Percentiles rank a stretch among this genome's conserved stretches.
Conservation (phyloP, 2,797 vertebrate genomes). For the Triplophysa yarkandensis region DNA sequence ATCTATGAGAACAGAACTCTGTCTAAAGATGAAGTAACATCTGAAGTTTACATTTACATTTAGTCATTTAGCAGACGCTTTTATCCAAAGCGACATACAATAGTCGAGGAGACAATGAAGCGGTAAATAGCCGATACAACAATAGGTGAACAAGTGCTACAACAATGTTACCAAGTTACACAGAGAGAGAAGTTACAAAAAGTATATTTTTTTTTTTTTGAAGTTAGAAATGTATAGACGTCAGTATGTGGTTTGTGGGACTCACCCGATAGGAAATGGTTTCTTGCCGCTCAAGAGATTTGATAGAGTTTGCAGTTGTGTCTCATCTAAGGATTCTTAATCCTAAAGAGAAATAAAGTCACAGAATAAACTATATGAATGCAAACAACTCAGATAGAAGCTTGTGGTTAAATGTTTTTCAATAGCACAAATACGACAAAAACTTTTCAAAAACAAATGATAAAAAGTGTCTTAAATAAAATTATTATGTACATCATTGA, state of each 20-base stretch:
- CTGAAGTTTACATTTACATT: neutral
- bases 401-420: neutral
- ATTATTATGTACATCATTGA: too few relatives aligned
- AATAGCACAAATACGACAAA: neutral
- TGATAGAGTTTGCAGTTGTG: neutral
- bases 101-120: too few relatives aligned
- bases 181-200: too few relatives aligned
- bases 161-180: too few relatives aligned
- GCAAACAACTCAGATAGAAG: neutral
- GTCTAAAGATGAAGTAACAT: neutral
- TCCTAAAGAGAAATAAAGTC: neutral
- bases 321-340: neutral
- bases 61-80: too few relatives aligned
- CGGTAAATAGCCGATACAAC: too few relatives aligned
- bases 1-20: conserved; percentile 2
- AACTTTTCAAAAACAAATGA: neutral
- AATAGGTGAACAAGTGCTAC: too few relatives aligned
- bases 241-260: neutral
- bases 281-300: neutral
- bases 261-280: neutral
- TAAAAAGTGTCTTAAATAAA: too few relatives aligned
- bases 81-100: too few relatives aligned
- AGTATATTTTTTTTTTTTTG: too few relatives aligned
- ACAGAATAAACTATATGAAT: neutral
- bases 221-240: neutral